Evolutionary conservation across 2,113 vertebrate genomes (phyloP), one percentile per base, ranked within the genome.

Genomic region (Paratilapia polleni): DNA sequence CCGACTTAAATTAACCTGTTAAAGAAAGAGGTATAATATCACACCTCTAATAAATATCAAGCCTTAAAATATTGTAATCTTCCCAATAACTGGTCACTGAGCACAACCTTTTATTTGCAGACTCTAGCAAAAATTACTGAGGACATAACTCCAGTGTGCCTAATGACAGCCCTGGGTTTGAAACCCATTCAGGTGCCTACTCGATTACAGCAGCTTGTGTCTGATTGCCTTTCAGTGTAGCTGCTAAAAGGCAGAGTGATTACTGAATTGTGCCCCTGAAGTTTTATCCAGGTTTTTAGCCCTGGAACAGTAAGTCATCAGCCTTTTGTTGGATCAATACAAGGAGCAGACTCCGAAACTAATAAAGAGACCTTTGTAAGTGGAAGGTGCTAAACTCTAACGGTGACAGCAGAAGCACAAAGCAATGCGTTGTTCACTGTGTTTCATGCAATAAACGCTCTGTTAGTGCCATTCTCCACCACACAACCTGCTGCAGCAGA

Each of bases 311-410:
- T 73, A 73, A 73, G 66, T 52, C 66, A 31, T 73, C 66, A 73
- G 26, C 26, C 66, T 52, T 20, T 52, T 5, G 47, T 49, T 73
- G 68, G 34, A 59, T 81, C 78, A n/a, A 31, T 80, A 81, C 84
- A 84, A 47, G 66, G 63, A 66, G 61, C 85, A 73, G 60, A 47
- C 80, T 77, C 49, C 78, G 81, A 82, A 78, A 74, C 80, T 77
- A 86, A 87, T 75, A 70, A 77, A 80, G 59, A 59, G 52, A 70
- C 14, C 62, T 34, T n/a, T 83, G 74, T 86, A 68, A 85, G 11
- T 52, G 47, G 68, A 73, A 52, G 47, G 68, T 73, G 47, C 47
- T 31, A 31, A 26, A 61, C 57, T 66, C n/a, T 36, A 74, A 74
- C 7, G 1, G 38, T 17, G 75, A 77, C 68, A 75, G 59, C 2